These are phyloP conservation scores for Limenitis camilla DNA, from an alignment of 2,888 invertebrate genomes.

Conservation along the genomic window DNA sequence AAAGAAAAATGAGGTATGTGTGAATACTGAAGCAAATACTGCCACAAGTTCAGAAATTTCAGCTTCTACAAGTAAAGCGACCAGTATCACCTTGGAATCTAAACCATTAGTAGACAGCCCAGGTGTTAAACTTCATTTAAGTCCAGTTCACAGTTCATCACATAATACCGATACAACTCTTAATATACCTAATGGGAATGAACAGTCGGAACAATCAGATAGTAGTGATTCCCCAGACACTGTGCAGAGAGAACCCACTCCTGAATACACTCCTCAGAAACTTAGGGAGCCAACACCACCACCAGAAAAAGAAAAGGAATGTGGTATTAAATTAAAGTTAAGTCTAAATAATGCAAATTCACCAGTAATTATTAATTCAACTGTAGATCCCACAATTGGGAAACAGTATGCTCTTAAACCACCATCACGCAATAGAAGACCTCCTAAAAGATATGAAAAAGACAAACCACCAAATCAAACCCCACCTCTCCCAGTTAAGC, in stretches of 20 bases:
- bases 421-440: conserved; percentile 52
- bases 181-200: conserved; percentile 51
- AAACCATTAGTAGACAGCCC: conserved; percentile 45
- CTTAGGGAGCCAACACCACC: conserved; percentile 35
- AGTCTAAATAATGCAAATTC: conserved; percentile 68
- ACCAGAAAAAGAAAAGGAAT: conserved; percentile 52
- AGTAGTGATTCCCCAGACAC: conserved; percentile 49
- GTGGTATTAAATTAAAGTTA: conserved; percentile 65
- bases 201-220: conserved; percentile 49
- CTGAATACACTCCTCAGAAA: conserved; percentile 28
- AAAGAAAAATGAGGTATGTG: conserved; percentile 31
- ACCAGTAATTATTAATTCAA: conserved; percentile 67
- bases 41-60: conserved; percentile 48
- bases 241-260: conserved; percentile 32
- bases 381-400: conserved; percentile 65
- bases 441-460: conserved; percentile 64
- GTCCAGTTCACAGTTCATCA: conserved; percentile 29
- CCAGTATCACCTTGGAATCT: conserved; percentile 44
- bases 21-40: conserved; percentile 36
- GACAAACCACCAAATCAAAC: conserved; percentile 33
- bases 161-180: conserved; percentile 25
- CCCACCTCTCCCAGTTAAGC: conserved; percentile 34
- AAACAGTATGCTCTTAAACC: conserved; percentile 55
- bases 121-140: conserved; percentile 36
- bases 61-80: conserved; percentile 41